Evolutionary conservation across 2,797 vertebrate species (phyloP).

Genomic region (Chelon labrosus): DNA sequence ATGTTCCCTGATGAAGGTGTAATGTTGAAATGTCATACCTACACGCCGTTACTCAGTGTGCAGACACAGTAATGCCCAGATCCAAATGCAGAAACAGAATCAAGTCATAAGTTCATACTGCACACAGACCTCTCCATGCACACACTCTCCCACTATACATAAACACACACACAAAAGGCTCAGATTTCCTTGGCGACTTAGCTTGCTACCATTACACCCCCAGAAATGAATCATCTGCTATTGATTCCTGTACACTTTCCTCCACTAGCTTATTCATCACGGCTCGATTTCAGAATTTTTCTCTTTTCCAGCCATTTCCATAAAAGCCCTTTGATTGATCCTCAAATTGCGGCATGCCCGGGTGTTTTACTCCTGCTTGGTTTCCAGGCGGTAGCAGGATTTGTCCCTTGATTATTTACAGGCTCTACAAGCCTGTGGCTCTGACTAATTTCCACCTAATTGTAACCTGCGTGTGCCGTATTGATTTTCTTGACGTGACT

Average conservation of each 20-base stretch:
- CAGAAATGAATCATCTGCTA: slow-evolving; percentile 79
- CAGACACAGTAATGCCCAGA: not conserved
- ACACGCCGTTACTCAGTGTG: not conserved
- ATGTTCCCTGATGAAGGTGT: not conserved
- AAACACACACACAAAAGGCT: slow-evolving; percentile 29
- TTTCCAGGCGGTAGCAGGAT: slow-evolving; percentile 51
- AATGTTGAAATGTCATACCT: not conserved
- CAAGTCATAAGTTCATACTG: not conserved
- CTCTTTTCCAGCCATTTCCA: slow-evolving; percentile 70
- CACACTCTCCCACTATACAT: not conserved
- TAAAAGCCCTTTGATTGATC: slow-evolving; percentile 80
- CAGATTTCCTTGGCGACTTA: slow-evolving; percentile 59
- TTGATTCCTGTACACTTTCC: slow-evolving; percentile 72
- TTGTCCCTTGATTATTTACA: slow-evolving; percentile 75
- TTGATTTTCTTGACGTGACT: slow-evolving; percentile 73
- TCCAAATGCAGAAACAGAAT: not conserved
- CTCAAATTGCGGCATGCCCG: slow-evolving; percentile 40
- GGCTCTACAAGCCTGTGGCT: slow-evolving; percentile 56
- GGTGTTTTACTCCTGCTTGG: slow-evolving; percentile 53
- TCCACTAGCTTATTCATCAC: slow-evolving; percentile 63
- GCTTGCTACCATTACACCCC: slow-evolving; percentile 68
- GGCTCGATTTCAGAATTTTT: slow-evolving; percentile 67
- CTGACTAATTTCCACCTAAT: slow-evolving; percentile 82
- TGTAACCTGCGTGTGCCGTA: slow-evolving; percentile 74
- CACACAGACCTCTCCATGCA: no score